Percentiles rank a stretch among this genome's conserved stretches.
These are phyloP conservation scores for Drosophila conformis DNA, from an alignment of 2,888 invertebrate species.

Conservation along the genomic window DNA sequence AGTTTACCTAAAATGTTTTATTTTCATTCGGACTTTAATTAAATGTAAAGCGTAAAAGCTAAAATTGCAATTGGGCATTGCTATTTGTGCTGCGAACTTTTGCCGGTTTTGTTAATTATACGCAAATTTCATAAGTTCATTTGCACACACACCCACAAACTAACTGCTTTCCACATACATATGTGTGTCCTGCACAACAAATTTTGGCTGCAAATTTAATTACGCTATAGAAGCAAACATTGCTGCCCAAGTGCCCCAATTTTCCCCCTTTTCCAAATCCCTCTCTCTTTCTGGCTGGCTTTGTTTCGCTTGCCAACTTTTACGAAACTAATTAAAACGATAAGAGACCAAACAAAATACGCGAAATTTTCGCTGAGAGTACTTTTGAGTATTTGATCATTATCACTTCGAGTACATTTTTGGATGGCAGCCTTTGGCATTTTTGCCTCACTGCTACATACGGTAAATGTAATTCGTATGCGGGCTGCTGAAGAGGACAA, in stretches of 20 bases:
- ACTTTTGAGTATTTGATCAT: constrained; percentile 42
- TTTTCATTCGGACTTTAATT: constrained; percentile 55
- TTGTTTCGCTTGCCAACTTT: constrained; percentile 62
- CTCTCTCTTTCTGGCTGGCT: constrained; percentile 23
- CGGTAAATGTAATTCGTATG: constrained; percentile 10
- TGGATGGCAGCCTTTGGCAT: constrained; percentile 27
- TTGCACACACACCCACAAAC: constrained; percentile 4
- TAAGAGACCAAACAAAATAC: constrained; percentile 48
- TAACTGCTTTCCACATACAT: constrained; percentile 28
- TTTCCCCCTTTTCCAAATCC: neutral
- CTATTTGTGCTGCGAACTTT: constrained; percentile 35
- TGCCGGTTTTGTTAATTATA: constrained; percentile 27
- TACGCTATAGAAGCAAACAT: constrained; percentile 39
- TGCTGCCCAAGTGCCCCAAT: constrained; percentile 9
- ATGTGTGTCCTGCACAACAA: constrained; percentile 43
- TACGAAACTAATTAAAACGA: constrained; percentile 76
- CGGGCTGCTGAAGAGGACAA: constrained; percentile 10
- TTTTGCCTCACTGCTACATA: neutral
- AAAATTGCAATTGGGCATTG: constrained; percentile 47
- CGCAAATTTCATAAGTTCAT: constrained; percentile 47
- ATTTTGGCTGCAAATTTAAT: constrained; percentile 42
- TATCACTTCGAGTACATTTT: constrained; percentile 43
- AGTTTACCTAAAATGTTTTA: constrained; percentile 13
- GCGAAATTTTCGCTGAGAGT: constrained; percentile 26
- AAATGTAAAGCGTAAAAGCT: constrained; percentile 64